Evolutionary conservation across 2,888 invertebrate genomes (phyloP), one percentile per base, ranked within the genome.

Genomic region (Drosophila sordidula): DNA sequence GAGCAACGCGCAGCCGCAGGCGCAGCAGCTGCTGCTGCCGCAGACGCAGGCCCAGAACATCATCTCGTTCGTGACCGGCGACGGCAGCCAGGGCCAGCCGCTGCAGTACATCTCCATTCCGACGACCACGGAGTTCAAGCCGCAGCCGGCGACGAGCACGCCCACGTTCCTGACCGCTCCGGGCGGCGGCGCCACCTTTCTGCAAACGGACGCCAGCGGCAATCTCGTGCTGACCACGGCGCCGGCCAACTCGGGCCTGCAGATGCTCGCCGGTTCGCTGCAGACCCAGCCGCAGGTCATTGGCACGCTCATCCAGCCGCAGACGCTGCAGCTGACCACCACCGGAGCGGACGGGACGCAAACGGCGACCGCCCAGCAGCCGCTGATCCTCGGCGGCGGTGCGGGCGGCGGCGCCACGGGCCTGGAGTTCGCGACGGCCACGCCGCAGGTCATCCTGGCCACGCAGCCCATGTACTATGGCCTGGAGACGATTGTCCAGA

Each of bases 401-500:
- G 18, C 18, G 18, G 18, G 18, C 18, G 18, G 18, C 18, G 18
- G 18, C 18, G 18, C 18, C 18, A 18, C 81, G 0, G 81, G 89
- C 0, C 46, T 91, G 42, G 92, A 91, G 29, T 83, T 91, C 61
- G 67, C 90, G 22, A 81, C 90, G 2, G 77, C 79, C 32, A 54
- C 82, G 6, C 94, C 93, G 34, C 91, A 92, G 47, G 94, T 95
- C 92, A 93, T 95, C 86, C 90, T 95, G 59, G 89, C 90, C 47
- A 95, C 95, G 14, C 96, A 96, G 81, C 96, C 96, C 4, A 95
- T 97, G 84, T 96, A 96, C 86, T 96, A 96, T 82, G 96, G 96
- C 0, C 93, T 97, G 72, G 97, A 97, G 92, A 97, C 97, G 0
- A 96, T 97, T 57, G 97, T 97, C 3, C 96, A 96, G 91, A 97